A percentile compares a stretch with the other conserved stretches of the same genome.
These are phyloP conservation scores for Andrena dorsata DNA, from an alignment of 2,888 invertebrate genomes.

Conservation along the genomic window DNA sequence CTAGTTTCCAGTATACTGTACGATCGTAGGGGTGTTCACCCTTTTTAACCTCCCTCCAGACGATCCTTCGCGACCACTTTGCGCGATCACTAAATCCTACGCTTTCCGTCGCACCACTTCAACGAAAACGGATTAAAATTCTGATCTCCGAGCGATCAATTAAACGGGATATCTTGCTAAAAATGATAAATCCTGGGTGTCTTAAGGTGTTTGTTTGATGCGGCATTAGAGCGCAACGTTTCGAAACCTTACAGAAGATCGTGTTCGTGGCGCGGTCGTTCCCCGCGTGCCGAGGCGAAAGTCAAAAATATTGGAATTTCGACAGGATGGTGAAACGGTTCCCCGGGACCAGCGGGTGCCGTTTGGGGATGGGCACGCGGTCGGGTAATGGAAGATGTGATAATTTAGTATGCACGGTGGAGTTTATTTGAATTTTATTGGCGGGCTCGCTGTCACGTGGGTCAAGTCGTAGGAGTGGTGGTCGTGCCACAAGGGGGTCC, in stretches of 20 bases:
- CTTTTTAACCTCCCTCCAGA: slow-evolving; percentile 23
- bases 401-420: slow-evolving; percentile 84
- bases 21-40: slow-evolving; percentile 22
- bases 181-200: slow-evolving; percentile 19
- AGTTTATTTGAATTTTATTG: slow-evolving; percentile 85
- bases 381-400: slow-evolving; percentile 84
- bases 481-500: slow-evolving; percentile 76
- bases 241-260: slow-evolving; percentile 21
- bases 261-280: too few species aligned
- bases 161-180: slow-evolving; percentile 34
- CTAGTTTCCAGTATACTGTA: slow-evolving; percentile 1
- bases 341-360: slow-evolving; percentile 50
- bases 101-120: slow-evolving; percentile 17
- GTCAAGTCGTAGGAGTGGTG: slow-evolving; percentile 71
- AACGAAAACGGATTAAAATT: slow-evolving; percentile 44
- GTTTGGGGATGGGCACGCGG: slow-evolving; percentile 67
- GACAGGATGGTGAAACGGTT: slow-evolving; percentile 59
- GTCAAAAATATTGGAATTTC: slow-evolving; percentile 70
- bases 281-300: slow-evolving; percentile 17
- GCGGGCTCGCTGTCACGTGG: slow-evolving; percentile 80
- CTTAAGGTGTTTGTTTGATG: slow-evolving; percentile 22
- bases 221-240: slow-evolving; percentile 7
- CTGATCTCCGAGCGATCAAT: slow-evolving; percentile 52
- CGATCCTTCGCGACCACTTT: background rate
- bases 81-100: slow-evolving; percentile 26